A percentile compares a stretch with the other conserved stretches of the same genome.
phyloP scores from a whole-genome alignment of 2,888 invertebrate genomes.

The Eustalomyia histrio region DNA sequence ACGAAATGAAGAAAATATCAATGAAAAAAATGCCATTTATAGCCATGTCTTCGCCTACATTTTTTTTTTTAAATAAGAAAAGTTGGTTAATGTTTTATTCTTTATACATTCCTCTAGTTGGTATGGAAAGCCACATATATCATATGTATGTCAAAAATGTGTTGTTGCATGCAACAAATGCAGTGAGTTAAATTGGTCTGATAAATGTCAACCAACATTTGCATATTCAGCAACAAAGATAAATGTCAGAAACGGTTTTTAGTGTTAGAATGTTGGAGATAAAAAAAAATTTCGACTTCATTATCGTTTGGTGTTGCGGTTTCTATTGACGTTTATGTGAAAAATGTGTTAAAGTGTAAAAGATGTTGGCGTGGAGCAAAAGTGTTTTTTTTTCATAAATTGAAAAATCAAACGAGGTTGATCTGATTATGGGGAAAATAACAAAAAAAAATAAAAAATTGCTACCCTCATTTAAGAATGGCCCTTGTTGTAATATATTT shows the following conservation, averaged over 20 bases:
- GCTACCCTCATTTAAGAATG: too few relatives aligned
- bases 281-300: slow-evolving; percentile 21
- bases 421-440: too few relatives aligned
- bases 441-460: too few relatives aligned
- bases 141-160: slow-evolving; percentile 42
- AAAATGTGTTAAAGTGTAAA: neutral
- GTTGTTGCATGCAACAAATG: slow-evolving; percentile 62
- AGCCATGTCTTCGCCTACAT: too few relatives aligned
- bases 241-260: slow-evolving; percentile 57
- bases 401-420: too few relatives aligned
- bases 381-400: neutral
- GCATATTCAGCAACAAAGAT: slow-evolving; percentile 61
- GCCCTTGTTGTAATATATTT: too few relatives aligned
- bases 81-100: too few relatives aligned
- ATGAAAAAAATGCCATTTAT: too few relatives aligned
- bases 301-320: slow-evolving; percentile 44
- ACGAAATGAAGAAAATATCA: too few relatives aligned
- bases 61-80: too few relatives aligned
- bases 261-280: slow-evolving; percentile 39
- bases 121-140: neutral
- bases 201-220: slow-evolving; percentile 64
- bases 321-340: slow-evolving; percentile 33
- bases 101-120: too few relatives aligned
- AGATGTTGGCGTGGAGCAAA: neutral
- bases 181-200: slow-evolving; percentile 64